Percentiles rank a stretch among this genome's conserved stretches.
Evolutionary conservation across 2,797 vertebrate species (phyloP).

Genomic region (Semaprochilodus insignis): DNA sequence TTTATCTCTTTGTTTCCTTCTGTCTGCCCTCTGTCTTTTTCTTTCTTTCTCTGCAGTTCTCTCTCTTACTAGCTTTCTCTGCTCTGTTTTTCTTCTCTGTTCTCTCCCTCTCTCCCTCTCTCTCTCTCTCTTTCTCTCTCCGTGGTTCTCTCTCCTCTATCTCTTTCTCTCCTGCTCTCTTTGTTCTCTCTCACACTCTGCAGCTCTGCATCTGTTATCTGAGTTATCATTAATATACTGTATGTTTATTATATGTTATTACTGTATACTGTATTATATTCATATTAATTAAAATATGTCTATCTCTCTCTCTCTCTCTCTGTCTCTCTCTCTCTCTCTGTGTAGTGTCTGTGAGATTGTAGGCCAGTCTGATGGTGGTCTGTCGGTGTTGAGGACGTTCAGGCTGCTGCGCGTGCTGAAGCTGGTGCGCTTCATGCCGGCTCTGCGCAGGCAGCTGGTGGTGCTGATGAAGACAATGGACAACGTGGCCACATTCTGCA

Average conservation of each 20-base stretch:
- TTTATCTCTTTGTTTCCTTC: no score
- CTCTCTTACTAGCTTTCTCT: no score
- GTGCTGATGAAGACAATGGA: slow-evolving; percentile 99
- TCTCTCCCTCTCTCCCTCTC: no score
- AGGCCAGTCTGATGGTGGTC: slow-evolving; percentile 91
- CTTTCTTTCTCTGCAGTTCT: no score
- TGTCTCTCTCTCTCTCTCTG: not conserved
- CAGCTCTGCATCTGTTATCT: no score
- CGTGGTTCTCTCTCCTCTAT: no score
- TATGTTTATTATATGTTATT: no score
- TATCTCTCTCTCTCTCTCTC: not conserved
- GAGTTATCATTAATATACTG: no score
- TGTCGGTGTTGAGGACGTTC: slow-evolving; percentile 94
- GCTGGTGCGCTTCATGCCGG: slow-evolving; percentile 97
- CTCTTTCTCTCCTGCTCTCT: not conserved
- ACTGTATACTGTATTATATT: no score
- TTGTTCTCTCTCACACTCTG: not conserved
- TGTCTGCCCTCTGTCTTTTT: not conserved
- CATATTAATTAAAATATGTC: no score
- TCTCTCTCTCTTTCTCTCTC: no score
- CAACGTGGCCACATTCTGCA: slow-evolving; percentile 98
- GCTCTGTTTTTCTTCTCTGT: no score
- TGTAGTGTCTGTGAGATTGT: slow-evolving; percentile 92
- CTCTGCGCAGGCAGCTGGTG: slow-evolving; percentile 92
- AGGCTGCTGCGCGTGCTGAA: slow-evolving; percentile 92